Evolutionary conservation across 2,113 vertebrate genomes (phyloP), one percentile per base, ranked within the genome.

Genomic region (Hymenochirus boettgeri): DNA sequence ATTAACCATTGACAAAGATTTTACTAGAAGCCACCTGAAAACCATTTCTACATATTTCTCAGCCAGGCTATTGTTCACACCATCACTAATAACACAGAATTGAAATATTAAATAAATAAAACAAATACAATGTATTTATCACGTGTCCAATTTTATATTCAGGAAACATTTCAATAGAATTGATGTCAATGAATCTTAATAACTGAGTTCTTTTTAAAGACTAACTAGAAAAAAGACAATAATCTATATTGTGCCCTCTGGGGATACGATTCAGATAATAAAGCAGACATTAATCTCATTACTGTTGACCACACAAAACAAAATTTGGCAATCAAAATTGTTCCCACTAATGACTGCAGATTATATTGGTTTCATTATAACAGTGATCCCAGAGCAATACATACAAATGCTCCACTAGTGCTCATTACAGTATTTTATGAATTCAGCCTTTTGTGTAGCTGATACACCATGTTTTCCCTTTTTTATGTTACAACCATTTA

Each of bases 1-100:
- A 84, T 86, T 75, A 83, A 72, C 72, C 73, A 73, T 83, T 84
- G 74, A 72, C 67, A 75, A 76, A 64, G 66, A 70, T 73, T 70
- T 78, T 74, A 72, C 74, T 71, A 74, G 69, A 60, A 85, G 77
- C 73, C 74, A 73, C 72, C 23, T 33, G 27, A 57, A 18, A 64
- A 50, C 18, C 21, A 57, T 42, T 59, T 18, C 29, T 26, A 24
- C 17, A 21, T 15, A 9, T 27, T 9, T 35, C 47, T 7, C 22
- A 52, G 12, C 50, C 23, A 51, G 23, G 3, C 8, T 11, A 27
- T 19, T 48, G 17, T 33, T 65, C 24, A 19, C 57, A 7, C 18
- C 17, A 18, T 47, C 29, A 46, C 24, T 8, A 4, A 33, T 15
- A 47, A 35, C 46, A 46, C 15, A 42, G 3, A 18, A 42, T 42